phyloP scores from a whole-genome alignment of 2,113 vertebrate genomes.

The Xiphorhynchus elegans region DNA sequence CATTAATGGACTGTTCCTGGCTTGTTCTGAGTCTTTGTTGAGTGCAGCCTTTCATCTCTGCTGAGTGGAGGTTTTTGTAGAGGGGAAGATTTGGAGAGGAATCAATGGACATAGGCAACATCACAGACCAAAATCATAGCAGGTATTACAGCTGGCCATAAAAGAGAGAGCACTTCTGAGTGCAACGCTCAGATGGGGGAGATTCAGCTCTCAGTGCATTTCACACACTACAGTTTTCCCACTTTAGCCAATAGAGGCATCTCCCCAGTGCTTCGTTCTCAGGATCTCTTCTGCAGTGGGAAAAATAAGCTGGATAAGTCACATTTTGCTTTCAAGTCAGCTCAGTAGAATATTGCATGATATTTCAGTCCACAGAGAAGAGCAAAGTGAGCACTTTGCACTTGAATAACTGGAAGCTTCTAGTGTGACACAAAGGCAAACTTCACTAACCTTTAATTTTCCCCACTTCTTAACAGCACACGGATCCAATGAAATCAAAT shows the following conservation, averaged over 20 bases:
- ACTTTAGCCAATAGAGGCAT: not conserved
- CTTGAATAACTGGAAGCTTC: constrained; percentile 35
- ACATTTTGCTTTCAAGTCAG: not conserved
- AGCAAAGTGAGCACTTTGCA: not conserved
- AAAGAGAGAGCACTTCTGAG: not conserved
- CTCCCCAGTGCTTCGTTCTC: not conserved
- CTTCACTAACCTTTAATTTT: constrained; percentile 56
- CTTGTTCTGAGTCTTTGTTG: constrained; percentile 6
- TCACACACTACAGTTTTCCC: not conserved
- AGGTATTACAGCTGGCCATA: not conserved
- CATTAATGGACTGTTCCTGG: not conserved
- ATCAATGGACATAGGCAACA: not conserved
- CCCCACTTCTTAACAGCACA: constrained; percentile 24
- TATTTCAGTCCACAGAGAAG: constrained; percentile 15
- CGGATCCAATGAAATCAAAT: constrained; percentile 70
- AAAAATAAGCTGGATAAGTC: not conserved
- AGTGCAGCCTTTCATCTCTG: constrained; percentile 37
- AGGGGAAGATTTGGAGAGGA: constrained; percentile 26
- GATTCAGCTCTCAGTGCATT: not conserved
- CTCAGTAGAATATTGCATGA: not conserved
- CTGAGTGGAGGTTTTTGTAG: constrained; percentile 26
- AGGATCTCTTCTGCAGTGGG: not conserved
- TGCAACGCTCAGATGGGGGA: not conserved
- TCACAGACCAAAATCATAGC: constrained; percentile 7
- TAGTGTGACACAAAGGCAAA: constrained; percentile 51